Evolutionary conservation across 2,113 vertebrate species (phyloP).

Genomic region (Cebus imitator): DNA sequence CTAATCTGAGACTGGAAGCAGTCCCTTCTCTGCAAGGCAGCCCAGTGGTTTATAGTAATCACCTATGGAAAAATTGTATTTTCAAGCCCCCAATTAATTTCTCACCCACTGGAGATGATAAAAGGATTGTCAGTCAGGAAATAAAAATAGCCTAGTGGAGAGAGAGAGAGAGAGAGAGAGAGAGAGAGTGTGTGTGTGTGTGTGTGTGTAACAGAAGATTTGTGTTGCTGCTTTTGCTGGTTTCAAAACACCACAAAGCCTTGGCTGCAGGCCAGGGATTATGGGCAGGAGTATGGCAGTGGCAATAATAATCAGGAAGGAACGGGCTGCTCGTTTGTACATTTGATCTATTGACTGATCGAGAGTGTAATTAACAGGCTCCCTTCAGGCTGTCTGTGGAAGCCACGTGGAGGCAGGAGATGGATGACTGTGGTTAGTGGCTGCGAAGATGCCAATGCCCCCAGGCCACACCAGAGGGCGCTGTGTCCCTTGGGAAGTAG

Average conservation of each 20-base stretch:
- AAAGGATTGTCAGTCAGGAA: constrained; percentile 21
- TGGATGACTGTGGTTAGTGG: background rate
- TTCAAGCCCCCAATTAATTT: constrained; percentile 58
- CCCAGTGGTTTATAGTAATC: constrained; percentile 10
- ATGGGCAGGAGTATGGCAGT: background rate
- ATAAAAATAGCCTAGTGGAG: constrained; percentile 36
- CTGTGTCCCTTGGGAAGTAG: background rate
- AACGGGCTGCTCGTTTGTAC: background rate
- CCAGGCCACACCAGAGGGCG: background rate
- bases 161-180: background rate
- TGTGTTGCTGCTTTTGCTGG: constrained; percentile 31
- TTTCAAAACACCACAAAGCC: constrained; percentile 55
- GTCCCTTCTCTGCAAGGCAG: background rate
- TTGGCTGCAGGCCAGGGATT: background rate
- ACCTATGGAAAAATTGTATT: constrained; percentile 39
- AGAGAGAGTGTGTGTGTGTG: background rate
- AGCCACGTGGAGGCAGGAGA: background rate
- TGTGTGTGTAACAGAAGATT: constrained; percentile 5
- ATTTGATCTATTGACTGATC: constrained; percentile 28
- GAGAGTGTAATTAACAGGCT: constrained; percentile 51
- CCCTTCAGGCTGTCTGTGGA: background rate
- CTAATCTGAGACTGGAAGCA: background rate
- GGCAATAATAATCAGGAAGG: background rate
- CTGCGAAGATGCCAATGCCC: background rate
- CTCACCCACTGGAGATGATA: constrained; percentile 24